A percentile compares a stretch with the other conserved stretches of the same genome.
Conservation (phyloP, 2,113 vertebrate species). For the Gymnogyps californianus region DNA sequence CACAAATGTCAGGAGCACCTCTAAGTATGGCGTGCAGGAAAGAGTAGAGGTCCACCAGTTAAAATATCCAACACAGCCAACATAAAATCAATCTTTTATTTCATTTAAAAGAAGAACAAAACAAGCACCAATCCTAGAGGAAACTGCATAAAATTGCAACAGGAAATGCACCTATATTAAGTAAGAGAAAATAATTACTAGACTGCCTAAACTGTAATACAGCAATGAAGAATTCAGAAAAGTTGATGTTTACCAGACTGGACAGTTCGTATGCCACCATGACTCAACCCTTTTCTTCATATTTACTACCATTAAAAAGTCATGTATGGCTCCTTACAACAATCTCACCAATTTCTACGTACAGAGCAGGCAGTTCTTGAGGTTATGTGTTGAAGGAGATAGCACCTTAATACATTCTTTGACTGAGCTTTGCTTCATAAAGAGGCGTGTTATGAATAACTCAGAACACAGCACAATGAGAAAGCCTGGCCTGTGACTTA, state of each 20-base stretch:
- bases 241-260: neutral
- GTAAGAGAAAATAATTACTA: neutral
- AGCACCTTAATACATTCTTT: neutral
- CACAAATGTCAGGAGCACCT: neutral
- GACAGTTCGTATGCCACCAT: neutral
- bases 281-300: neutral
- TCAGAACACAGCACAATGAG: neutral
- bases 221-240: neutral
- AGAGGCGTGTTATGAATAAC: neutral
- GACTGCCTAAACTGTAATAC: neutral
- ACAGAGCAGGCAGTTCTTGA: neutral
- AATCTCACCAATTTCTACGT: neutral
- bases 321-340: neutral
- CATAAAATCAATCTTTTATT: neutral
- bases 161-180: neutral
- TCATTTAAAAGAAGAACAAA: neutral
- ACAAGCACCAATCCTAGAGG: neutral
- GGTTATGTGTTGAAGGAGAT: neutral
- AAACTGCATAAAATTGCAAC: neutral
- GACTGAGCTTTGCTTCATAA: neutral
- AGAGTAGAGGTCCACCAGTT: neutral
- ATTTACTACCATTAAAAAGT: neutral
- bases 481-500: neutral
- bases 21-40: neutral
- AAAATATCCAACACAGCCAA: neutral